Conservation (phyloP, 2,797 vertebrate species). For the Momotus momota region DNA sequence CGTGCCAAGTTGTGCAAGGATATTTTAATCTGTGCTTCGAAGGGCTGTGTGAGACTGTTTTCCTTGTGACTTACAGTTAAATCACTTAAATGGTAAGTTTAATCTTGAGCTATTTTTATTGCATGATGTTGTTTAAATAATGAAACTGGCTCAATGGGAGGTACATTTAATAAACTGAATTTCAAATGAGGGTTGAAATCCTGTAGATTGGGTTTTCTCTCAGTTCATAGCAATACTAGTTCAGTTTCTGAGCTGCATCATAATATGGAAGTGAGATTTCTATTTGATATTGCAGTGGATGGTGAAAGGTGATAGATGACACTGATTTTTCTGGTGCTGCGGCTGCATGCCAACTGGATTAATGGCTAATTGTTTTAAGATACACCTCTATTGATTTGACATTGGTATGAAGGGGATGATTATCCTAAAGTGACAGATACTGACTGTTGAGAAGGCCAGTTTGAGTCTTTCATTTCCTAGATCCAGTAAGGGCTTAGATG, state of each 20-base stretch:
- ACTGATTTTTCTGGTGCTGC: neutral
- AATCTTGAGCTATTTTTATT: conserved; percentile 44
- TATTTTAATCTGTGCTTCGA: conserved; percentile 21
- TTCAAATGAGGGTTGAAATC: conserved; percentile 44
- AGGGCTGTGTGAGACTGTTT: neutral
- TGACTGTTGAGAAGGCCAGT: neutral
- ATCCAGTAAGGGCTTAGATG: neutral
- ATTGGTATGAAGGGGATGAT: neutral
- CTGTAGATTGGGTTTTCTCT: conserved; percentile 24
- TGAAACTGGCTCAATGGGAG: conserved; percentile 41
- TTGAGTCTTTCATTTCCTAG: neutral
- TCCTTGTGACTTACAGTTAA: conserved; percentile 23
- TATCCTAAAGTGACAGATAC: neutral
- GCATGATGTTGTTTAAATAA: conserved; percentile 46
- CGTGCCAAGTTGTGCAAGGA: neutral
- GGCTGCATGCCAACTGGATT: neutral
- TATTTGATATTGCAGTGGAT: neutral
- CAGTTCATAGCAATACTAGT: neutral
- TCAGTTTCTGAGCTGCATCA: neutral
- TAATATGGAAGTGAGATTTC: neutral
- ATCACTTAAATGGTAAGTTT: conserved; percentile 36
- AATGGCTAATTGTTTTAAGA: conserved; percentile 40
- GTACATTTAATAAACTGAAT: conserved; percentile 33
- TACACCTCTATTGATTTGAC: neutral
- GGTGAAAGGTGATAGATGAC: conserved; percentile 6